Base-by-base conservation (phyloP, 2,888 invertebrate species). In the Parasteatoda lunata region DNA sequence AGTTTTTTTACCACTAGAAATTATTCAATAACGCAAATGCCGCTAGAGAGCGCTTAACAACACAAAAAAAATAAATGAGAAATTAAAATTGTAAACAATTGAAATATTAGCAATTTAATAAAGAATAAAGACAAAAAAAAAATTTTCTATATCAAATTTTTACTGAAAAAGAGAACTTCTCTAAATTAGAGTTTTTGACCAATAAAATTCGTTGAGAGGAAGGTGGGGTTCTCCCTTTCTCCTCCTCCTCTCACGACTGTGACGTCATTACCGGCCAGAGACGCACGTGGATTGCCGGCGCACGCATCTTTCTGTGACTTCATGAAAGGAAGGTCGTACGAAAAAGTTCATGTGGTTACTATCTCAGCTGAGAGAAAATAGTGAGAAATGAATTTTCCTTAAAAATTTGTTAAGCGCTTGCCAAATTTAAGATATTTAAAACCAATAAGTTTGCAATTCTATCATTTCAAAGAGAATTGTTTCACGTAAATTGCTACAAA, bases 321-420 rank as follows among this genome's bases (percentile, higher is more conserved):
- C 85, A 65, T 49, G 72, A 72, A 59, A 52, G 77, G 80, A 86
- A 86, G 85, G 85, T 86, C 85, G 85, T 80, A 81, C 9, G 80
- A 51, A 9, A 86, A 86, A 81, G 80, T 86, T 86, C 85, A 86
- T 86, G 85, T 72, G 80, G 70, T 80, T 59, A 59, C 52, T 48
- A 81, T 66, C 75, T 75, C 75, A 75, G 59, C 75, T 81, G 75
- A 75, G 30, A 59, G 80, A 47, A 45, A 30, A 52, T 51, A 59
- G n/a, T 9, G 59, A 11, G 59, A 59, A 13, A 6, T 59, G 59
- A 13, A 7, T 59, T 59, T 9, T n/a, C n/a, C n/a, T 9, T 59
- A n/a, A 59, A 59, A 59, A 59, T 59, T 13, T 1, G 30, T 30
- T 30, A 30, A 30, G 30, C 30, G 30, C 30, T 30, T 30, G 30